Evolutionary conservation across 2,113 vertebrate genomes (phyloP).

Genomic region (Urocitellus parryii): DNA sequence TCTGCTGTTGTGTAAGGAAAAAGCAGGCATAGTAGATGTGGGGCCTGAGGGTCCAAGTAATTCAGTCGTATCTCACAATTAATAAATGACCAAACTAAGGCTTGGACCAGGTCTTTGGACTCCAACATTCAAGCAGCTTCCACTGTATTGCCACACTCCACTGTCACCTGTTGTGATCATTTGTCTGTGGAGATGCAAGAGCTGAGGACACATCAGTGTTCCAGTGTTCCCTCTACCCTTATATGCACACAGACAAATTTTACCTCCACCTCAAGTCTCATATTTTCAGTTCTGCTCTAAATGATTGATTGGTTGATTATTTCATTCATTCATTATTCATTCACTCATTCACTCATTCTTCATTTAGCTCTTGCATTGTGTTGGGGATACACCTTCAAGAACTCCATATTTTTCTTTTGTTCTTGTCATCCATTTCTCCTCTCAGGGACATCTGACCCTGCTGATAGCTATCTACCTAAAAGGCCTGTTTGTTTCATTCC

Average conservation of each 20-base stretch:
- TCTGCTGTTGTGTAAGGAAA: not conserved
- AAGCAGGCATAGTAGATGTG: not conserved
- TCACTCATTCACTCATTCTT: not conserved
- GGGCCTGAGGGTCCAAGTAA: not conserved
- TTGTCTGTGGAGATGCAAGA: not conserved
- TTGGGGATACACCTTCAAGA: not conserved
- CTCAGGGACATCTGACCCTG: not conserved
- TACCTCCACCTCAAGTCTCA: not conserved
- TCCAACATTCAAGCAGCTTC: not conserved
- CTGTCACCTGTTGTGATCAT: not conserved
- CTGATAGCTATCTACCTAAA: not conserved
- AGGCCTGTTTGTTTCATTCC: not conserved
- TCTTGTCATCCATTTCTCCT: not conserved
- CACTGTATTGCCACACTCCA: accelerated
- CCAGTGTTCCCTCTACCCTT: not conserved
- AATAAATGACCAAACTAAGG: not conserved
- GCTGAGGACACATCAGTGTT: not conserved
- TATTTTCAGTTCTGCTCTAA: not conserved
- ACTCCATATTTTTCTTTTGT: not conserved
- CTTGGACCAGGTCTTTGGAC: not conserved
- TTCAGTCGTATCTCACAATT: not conserved
- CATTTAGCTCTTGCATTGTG: not conserved
- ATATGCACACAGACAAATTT: not conserved
- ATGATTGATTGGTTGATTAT: not conserved
- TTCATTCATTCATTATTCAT: not conserved